Conservation (phyloP, 92 coral and sea anemone species). For the Palythoa heliodiscus region DNA sequence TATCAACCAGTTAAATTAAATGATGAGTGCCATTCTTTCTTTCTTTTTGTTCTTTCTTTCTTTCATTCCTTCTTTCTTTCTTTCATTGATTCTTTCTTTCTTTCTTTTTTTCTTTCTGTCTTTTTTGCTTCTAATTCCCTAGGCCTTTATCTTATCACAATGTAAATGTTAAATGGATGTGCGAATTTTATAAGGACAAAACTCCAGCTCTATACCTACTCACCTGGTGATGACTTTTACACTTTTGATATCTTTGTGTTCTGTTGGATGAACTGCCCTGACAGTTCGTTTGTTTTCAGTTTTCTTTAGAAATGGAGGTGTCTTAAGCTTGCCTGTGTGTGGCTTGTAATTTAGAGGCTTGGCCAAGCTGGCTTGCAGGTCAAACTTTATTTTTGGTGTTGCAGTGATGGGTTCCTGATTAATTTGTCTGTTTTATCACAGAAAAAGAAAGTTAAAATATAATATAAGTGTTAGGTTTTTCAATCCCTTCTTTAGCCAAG, state of each 20-base stretch:
- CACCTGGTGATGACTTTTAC: conserved; percentile 78
- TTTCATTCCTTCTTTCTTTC: no score
- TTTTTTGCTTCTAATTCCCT: no score
- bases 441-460: not conserved
- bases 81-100: no score
- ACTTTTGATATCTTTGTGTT: conserved; percentile 75
- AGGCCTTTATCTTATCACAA: no score
- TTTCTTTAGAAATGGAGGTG: conserved; percentile 61
- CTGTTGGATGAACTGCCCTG: conserved; percentile 19
- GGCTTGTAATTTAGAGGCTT: conserved; percentile 89
- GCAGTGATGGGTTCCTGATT: conserved; percentile 54
- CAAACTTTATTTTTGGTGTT: conserved; percentile 83
- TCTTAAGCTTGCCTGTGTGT: conserved; percentile 82
- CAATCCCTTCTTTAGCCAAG: no score
- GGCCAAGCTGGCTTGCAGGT: conserved; percentile 85
- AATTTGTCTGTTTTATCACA: conserved; percentile 1
- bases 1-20: no score
- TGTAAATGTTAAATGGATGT: no score
- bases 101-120: no score
- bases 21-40: no score
- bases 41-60: no score
- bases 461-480: not conserved
- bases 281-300: conserved; percentile 43
- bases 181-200: not conserved
- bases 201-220: not conserved